These are phyloP conservation scores for Glaucomys volans DNA, from an alignment of 2,113 vertebrate genomes.

Conservation along the genomic window DNA sequence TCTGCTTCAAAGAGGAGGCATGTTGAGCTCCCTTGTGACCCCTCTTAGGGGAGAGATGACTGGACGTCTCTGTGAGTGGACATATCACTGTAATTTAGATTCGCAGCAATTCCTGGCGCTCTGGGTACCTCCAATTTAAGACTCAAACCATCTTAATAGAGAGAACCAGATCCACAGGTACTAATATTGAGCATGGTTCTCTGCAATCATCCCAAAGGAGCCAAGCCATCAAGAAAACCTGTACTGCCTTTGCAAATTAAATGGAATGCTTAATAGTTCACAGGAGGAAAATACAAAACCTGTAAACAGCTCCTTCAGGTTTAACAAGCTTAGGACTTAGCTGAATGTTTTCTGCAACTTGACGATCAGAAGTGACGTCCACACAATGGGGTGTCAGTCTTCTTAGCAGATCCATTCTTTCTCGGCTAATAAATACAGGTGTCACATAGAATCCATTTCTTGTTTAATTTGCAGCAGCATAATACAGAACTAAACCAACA, in stretches of 20 bases:
- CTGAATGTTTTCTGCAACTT: constrained; percentile 36
- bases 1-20: not conserved
- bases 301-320: constrained; percentile 52
- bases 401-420: constrained; percentile 39
- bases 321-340: constrained; percentile 62
- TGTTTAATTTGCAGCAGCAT: constrained; percentile 43
- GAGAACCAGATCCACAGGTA: not conserved
- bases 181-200: not conserved
- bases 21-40: not conserved
- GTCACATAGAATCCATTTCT: not conserved
- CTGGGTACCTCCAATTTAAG: not conserved
- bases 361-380: constrained; percentile 69
- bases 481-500: not conserved
- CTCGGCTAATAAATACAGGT: constrained; percentile 51
- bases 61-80: not conserved
- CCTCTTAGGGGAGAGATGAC: not conserved
- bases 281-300: constrained; percentile 56
- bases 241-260: constrained; percentile 61
- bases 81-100: not conserved
- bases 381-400: constrained; percentile 43
- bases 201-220: constrained; percentile 22
- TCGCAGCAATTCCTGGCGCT: not conserved
- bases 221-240: constrained; percentile 14
- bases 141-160: not conserved
- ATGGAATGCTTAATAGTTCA: constrained; percentile 49